Conservation (phyloP, 2,113 vertebrate species). For the Mormyrus iriodes region DNA sequence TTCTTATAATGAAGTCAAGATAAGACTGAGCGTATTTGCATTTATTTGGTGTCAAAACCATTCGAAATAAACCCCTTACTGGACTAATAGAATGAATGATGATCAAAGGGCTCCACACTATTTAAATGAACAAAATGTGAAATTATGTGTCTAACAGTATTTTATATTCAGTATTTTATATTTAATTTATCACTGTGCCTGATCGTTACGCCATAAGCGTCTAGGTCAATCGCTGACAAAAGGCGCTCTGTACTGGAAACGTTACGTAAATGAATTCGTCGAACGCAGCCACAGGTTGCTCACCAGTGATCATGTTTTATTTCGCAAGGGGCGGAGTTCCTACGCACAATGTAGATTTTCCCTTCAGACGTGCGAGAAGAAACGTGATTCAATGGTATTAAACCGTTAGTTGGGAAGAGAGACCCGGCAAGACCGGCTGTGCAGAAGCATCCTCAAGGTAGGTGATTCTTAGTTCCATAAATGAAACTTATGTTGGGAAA, state of each 20-base stretch:
- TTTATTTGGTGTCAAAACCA: background rate
- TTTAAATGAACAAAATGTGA: background rate
- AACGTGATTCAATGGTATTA: slow-evolving; percentile 21
- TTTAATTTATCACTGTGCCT: background rate
- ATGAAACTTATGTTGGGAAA: background rate
- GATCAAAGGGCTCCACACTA: background rate
- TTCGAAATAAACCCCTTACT: background rate
- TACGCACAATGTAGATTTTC: slow-evolving; percentile 1
- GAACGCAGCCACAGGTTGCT: slow-evolving; percentile 8
- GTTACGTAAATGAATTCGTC: background rate
- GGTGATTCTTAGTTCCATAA: background rate
- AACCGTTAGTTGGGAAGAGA: background rate
- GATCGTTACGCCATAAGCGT: background rate
- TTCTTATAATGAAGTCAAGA: background rate
- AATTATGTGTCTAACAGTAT: background rate
- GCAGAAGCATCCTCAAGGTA: slow-evolving; percentile 28
- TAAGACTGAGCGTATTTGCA: background rate
- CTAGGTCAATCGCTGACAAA: background rate
- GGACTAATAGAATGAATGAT: background rate
- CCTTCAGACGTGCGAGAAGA: slow-evolving; percentile 10
- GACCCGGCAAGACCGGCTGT: background rate
- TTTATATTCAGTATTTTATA: background rate
- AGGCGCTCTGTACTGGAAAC: background rate
- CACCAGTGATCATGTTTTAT: background rate
- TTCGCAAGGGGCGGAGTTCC: slow-evolving; percentile 1